Evolutionary conservation across 2,113 vertebrate genomes (phyloP), one percentile per base, ranked within the genome.

Genomic region (Nothoprocta perdicaria): DNA sequence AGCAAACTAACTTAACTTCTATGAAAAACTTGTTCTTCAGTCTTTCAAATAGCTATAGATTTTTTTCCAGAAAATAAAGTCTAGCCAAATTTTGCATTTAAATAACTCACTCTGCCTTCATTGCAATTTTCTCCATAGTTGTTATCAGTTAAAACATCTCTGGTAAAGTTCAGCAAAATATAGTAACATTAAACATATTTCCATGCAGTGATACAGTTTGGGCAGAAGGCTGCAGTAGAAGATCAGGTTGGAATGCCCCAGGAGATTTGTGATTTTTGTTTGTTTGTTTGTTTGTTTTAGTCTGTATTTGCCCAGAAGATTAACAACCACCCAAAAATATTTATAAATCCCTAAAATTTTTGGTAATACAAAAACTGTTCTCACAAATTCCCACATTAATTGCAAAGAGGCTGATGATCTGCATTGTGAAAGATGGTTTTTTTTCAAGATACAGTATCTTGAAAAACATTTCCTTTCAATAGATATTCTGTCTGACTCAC

Each of bases 221-320:
- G 75, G 94, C 96, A 97, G 96, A 96, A 97, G 97, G 96, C 50
- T 97, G 96, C 95, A 97, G 95, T 93, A 94, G 95, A 94, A 95
- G 78, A 94, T 96, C 93, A 91, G 13, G 52, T 23, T 95, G 86
- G 92, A 75, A 17, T 26, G 88, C 76, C 84, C 91, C 65, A 29
- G 40, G 87, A 96, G 88, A 86, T 22, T 24, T 1, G 3, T 19
- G 63, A 46, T 10, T 38, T 76, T 91, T 81, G 2, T 72, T 75
- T 89, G 50, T 48, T 75, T 89, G 50, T 48, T 62, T 77, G 67
- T 67, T 50, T 14, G 21, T 16, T 31, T 72, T 72, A 24, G 12
- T 72, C 68, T 41, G 38, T 77, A 31, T 79, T 83, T 92, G 6
- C 11, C 27, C 58, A 33, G 27, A 60, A 89, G 33, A 58, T 87